Evolutionary conservation across 2,797 vertebrate genomes (phyloP).

Genomic region (Amblyraja radiata): DNA sequence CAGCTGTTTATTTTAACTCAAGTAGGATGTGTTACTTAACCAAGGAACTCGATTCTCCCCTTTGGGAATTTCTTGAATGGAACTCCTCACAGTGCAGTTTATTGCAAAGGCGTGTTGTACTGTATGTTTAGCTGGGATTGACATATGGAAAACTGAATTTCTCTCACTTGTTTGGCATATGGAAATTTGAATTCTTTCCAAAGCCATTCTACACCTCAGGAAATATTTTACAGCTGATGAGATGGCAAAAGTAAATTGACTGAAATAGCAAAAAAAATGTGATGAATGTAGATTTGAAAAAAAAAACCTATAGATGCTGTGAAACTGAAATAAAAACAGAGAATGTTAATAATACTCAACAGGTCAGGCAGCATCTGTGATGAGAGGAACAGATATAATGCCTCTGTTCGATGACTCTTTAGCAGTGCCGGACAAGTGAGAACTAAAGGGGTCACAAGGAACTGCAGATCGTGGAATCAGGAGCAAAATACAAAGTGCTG

Average conservation of each 20-base stretch:
- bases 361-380: too few species aligned
- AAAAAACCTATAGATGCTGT: too few species aligned
- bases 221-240: neutral
- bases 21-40: neutral
- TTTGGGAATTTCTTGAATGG: neutral
- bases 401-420: too few species aligned
- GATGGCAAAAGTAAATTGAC: neutral
- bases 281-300: neutral
- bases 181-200: neutral
- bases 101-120: neutral
- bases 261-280: neutral
- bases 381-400: too few species aligned
- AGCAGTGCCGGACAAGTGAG: too few species aligned
- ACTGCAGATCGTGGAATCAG: too few species aligned
- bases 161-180: neutral
- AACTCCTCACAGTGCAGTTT: neutral
- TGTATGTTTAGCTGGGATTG: neutral
- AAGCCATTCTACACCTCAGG: neutral
- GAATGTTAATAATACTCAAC: too few species aligned
- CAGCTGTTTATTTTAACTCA: neutral
- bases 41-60: neutral
- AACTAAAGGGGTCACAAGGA: too few species aligned
- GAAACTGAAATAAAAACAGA: too few species aligned
- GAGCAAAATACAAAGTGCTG: too few species aligned
- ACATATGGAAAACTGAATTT: neutral